phyloP scores from a whole-genome alignment of 2,797 vertebrate genomes.

The Muscicapa striata region DNA sequence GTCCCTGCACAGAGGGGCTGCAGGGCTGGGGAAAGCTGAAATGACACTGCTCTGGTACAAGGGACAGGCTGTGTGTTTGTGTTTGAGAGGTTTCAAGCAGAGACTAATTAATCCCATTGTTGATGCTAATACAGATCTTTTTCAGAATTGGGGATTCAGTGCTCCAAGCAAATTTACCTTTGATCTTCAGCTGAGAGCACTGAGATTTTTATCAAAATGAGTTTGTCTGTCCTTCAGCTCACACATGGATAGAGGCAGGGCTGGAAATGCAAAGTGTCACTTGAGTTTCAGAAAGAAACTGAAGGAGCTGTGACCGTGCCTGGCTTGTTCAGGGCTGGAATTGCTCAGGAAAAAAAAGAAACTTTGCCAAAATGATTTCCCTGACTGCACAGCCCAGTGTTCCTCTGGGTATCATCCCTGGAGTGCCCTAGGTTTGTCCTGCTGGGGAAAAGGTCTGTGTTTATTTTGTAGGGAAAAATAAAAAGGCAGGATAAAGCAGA shows the following conservation, averaged over 20 bases:
- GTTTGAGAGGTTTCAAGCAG: slow-evolving; percentile 35
- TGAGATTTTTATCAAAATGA: neutral
- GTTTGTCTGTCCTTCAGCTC: neutral
- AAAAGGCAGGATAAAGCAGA: neutral
- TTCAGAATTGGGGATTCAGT: slow-evolving; percentile 43
- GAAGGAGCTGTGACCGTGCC: neutral
- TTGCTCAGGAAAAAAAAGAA: neutral
- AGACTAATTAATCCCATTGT: slow-evolving; percentile 76
- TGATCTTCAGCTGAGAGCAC: slow-evolving; percentile 65
- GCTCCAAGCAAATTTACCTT: slow-evolving; percentile 68
- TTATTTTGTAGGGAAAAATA: neutral
- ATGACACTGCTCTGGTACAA: neutral
- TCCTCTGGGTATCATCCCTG: neutral
- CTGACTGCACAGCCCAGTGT: neutral
- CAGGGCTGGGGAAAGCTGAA: neutral
- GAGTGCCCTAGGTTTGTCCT: neutral
- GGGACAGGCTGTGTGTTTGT: neutral
- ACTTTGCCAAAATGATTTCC: neutral
- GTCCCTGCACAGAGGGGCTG: neutral
- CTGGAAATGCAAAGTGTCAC: neutral
- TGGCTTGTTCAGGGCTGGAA: neutral
- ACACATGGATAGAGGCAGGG: neutral
- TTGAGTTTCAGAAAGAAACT: neutral
- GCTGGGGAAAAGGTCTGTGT: neutral
- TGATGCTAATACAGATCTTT: slow-evolving; percentile 69